phyloP scores from a whole-genome alignment of 2,797 vertebrate genomes.

The Cercopithecus neglectus region DNA sequence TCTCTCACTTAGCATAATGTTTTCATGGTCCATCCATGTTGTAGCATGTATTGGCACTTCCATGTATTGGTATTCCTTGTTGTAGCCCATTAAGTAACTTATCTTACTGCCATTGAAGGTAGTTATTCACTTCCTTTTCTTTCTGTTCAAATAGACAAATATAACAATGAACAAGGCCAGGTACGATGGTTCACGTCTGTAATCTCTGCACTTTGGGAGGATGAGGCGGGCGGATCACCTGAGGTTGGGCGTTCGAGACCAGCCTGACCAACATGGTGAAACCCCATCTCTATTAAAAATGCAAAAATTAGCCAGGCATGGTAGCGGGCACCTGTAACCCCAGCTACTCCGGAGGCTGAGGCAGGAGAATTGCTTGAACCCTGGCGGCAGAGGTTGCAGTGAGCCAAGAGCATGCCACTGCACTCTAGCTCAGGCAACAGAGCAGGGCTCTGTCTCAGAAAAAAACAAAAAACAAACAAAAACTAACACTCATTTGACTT shows the following conservation, averaged over 20 bases:
- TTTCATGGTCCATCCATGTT: neutral
- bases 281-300: neutral
- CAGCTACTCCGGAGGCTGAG: neutral
- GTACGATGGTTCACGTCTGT: neutral
- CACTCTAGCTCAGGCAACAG: neutral
- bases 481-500: conserved; percentile 75
- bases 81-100: conserved; percentile 63
- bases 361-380: neutral
- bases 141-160: conserved; percentile 75
- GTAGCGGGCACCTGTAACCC: neutral
- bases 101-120: conserved; percentile 71
- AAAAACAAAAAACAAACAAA: neutral
- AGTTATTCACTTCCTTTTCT: conserved; percentile 75
- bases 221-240: neutral
- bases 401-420: neutral
- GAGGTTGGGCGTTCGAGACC: neutral
- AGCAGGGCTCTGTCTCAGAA: neutral
- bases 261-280: neutral
- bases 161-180: conserved; percentile 32
- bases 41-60: neutral
- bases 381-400: no score
- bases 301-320: neutral
- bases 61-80: neutral
- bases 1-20: neutral
- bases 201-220: neutral